Evolutionary conservation across 2,888 invertebrate genomes (phyloP).

Genomic region (Ypsolopha sequella): DNA sequence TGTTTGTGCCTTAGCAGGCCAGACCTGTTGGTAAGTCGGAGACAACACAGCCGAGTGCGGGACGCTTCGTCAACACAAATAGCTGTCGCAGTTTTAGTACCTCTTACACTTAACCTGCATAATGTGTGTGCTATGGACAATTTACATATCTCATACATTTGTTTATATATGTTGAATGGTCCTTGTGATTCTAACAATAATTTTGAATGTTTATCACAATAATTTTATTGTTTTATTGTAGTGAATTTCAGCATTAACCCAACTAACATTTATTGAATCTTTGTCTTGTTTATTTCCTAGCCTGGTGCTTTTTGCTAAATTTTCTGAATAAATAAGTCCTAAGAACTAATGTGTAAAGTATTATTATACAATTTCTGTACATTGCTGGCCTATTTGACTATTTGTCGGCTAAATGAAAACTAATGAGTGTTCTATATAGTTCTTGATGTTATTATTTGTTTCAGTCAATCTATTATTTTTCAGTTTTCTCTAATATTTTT

Average conservation of each 20-base stretch:
- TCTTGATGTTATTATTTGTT: background rate
- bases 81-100: slow-evolving; percentile 56
- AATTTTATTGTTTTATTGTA: background rate
- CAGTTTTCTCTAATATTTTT: background rate
- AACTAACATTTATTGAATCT: slow-evolving; percentile 12
- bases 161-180: slow-evolving; percentile 59
- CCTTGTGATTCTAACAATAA: slow-evolving; percentile 65
- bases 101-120: slow-evolving; percentile 52
- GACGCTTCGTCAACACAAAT: slow-evolving; percentile 53
- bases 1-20: slow-evolving; percentile 81
- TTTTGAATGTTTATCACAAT: background rate
- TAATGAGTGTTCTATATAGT: background rate
- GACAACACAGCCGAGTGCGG: slow-evolving; percentile 43
- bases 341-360: background rate
- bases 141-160: slow-evolving; percentile 39
- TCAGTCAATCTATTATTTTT: background rate
- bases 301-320: background rate
- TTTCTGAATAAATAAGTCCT: background rate
- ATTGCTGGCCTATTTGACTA: background rate
- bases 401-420: background rate
- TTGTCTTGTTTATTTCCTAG: background rate
- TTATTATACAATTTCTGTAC: background rate
- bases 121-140: slow-evolving; percentile 64
- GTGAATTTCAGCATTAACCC: slow-evolving; percentile 16
- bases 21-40: slow-evolving; percentile 79